Conservation (phyloP, 2,888 invertebrate species). For the Cerceris ruficornis region DNA sequence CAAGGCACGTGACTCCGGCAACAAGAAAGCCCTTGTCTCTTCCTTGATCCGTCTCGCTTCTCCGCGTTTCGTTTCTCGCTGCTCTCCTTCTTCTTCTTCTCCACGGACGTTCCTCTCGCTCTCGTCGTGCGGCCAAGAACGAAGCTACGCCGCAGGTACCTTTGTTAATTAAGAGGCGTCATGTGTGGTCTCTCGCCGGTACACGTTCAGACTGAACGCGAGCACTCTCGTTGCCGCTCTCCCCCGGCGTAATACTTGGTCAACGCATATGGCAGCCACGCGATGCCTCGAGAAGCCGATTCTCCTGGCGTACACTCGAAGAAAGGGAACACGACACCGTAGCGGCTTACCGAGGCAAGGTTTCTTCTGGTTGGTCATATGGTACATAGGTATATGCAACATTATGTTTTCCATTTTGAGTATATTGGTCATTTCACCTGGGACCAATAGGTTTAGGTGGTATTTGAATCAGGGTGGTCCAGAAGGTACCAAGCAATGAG, state of each 20-base stretch:
- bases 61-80: constrained; percentile 49
- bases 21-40: constrained; percentile 72
- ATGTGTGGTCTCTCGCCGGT: constrained; percentile 72
- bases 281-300: constrained; percentile 30
- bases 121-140: constrained; percentile 24
- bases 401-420: no score
- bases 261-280: constrained; percentile 58
- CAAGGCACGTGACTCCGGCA: constrained; percentile 70
- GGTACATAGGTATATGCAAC: no score
- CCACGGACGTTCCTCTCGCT: constrained; percentile 3
- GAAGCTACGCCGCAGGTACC: constrained; percentile 60
- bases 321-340: background rate
- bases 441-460: no score
- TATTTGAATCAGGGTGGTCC: no score
- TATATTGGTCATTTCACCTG: no score
- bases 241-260: constrained; percentile 59
- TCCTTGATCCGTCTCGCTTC: constrained; percentile 40
- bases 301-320: constrained; percentile 1
- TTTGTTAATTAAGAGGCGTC: constrained; percentile 77
- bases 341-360: no score
- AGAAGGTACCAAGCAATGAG: no score
- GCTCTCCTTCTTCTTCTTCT: background rate
- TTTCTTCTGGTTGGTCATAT: no score
- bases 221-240: constrained; percentile 47
- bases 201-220: constrained; percentile 59